Evolutionary conservation across 2,888 invertebrate species (phyloP).

Genomic region (Resseliella maxima): DNA sequence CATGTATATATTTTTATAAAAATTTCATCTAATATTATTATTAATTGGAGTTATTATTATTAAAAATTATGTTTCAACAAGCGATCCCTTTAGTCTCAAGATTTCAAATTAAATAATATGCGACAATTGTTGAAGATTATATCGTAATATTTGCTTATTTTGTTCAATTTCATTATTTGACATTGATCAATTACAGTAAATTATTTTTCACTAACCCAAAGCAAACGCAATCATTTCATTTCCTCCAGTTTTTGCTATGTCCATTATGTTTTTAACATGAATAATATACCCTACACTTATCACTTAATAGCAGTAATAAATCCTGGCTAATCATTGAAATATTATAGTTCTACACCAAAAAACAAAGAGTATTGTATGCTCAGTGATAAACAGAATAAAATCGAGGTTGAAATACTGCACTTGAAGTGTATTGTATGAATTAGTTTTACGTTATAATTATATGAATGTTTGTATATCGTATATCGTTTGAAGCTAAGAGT

Average conservation of each 20-base stretch:
- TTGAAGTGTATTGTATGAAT: slow-evolving; percentile 3
- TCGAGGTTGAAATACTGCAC: slow-evolving; percentile 2
- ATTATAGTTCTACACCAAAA: background rate
- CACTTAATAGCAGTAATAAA: slow-evolving; percentile 33
- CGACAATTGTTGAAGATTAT: background rate
- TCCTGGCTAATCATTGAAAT: slow-evolving; percentile 14
- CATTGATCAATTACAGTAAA: slow-evolving; percentile 25
- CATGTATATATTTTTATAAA: too few relatives aligned
- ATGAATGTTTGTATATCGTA: background rate
- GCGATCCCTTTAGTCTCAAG: too few relatives aligned
- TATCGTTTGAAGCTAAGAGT: background rate
- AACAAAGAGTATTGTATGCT: background rate
- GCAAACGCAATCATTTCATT: background rate
- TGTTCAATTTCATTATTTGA: background rate
- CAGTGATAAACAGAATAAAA: slow-evolving; percentile 1
- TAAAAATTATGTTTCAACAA: too few relatives aligned
- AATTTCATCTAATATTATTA: too few relatives aligned
- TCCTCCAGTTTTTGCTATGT: background rate
- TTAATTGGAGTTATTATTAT: too few relatives aligned
- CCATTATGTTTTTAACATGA: background rate
- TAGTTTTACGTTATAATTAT: background rate
- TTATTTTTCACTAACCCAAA: background rate
- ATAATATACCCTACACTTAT: background rate
- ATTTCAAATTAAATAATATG: too few relatives aligned
- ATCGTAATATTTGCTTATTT: background rate